Evolutionary conservation across 2,113 vertebrate genomes (phyloP), one percentile per base, ranked within the genome.

Genomic region (Etia nguti): DNA sequence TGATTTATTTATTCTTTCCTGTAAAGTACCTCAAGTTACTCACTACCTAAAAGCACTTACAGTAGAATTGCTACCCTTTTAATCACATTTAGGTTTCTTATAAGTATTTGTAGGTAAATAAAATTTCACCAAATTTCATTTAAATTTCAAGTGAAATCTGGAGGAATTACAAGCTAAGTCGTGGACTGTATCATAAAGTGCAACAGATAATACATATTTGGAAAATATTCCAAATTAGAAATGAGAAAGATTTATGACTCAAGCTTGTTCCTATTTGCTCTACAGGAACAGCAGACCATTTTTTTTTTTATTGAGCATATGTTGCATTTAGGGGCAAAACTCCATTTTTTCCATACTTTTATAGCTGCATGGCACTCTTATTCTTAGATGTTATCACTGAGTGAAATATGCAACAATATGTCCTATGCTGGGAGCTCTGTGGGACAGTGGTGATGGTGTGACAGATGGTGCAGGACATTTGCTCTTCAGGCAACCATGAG

Each of bases 391-490:
- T 50, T 8, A 50, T 77, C 26, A 68, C 24, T 26, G 5, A 1
- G 38, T 68, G 31, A 70, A 73, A 56, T n/a, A n/a, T 48, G n/a
- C 59, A 62, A 36, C 6, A 62, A 36, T n/a, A 62, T 62, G 59
- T 62, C 13, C 10, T 11, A 7, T 7, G 20, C 20, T 68, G 56
- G 34, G 83, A 84, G 65, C 81, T 80, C 87, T 75, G 80, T 82
- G 57, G 65, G 73, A 56, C 65, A 50, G 16, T 29, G 26, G 43
- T 77, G 70, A 50, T 50, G 56, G 18, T 79, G 82, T 56, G 88
- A 85, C 92, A 95, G 93, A 94, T 94, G 94, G 95, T 1, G n/a
- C 36, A 50, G 26, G 56, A 85, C 86, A 85, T 20, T 55, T 82
- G 87, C 85, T 88, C 82, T 85, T 57, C 41, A 81, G 48, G 52